Conservation (phyloP, 2,113 vertebrate genomes). For the Syrrhaptes paradoxus region DNA sequence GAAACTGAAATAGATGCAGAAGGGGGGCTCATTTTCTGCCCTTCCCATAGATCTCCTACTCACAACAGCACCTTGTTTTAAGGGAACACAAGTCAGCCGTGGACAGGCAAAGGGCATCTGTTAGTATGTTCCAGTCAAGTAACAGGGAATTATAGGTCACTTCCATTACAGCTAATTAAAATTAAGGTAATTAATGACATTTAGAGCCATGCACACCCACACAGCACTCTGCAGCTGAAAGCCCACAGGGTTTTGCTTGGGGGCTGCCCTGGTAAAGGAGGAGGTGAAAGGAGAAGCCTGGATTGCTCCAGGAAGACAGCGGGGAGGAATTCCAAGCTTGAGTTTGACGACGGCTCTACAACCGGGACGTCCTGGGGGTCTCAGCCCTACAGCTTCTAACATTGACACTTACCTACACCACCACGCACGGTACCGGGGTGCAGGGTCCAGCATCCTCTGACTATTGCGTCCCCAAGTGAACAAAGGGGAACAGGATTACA, state of each 20-base stretch:
- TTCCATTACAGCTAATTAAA: conserved; percentile 14
- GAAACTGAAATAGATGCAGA: not conserved
- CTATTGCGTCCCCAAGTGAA: fast-evolving
- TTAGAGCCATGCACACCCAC: not conserved
- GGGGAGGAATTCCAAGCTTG: not conserved
- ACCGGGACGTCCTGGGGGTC: not conserved
- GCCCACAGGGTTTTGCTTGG: not conserved
- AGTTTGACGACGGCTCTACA: not conserved
- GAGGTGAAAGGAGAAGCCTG: not conserved
- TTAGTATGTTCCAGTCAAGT: not conserved
- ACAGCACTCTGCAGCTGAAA: not conserved
- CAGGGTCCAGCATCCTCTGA: not conserved
- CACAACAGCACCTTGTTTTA: not conserved
- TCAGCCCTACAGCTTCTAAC: too few species aligned
- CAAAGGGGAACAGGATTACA: not conserved
- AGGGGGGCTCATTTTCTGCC: not conserved
- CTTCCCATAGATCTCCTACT: not conserved
- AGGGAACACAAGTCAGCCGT: not conserved
- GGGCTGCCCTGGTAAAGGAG: not conserved
- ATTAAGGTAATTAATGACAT: not conserved
- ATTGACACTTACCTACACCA: fast-evolving
- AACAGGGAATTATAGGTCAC: not conserved
- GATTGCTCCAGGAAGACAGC: not conserved
- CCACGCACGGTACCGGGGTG: not conserved
- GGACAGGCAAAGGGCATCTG: not conserved